A percentile compares a stretch with the other conserved stretches of the same genome.
Evolutionary conservation across 2,113 vertebrate genomes (phyloP).

Genomic region (Muntiacus reevesi): DNA sequence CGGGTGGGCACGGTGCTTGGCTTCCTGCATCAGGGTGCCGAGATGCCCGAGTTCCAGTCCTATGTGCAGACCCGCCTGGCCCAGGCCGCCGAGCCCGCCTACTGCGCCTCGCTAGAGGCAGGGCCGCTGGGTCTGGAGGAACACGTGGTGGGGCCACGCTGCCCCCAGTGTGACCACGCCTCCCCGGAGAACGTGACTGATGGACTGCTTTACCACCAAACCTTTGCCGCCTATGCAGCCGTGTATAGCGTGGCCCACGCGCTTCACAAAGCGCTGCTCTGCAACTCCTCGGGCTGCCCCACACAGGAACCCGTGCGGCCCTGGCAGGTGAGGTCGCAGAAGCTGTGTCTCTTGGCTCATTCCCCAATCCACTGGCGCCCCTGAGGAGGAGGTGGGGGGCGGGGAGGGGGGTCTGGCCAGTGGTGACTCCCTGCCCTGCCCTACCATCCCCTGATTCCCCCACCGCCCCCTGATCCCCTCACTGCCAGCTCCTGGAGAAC

Average conservation of each 20-base stretch:
- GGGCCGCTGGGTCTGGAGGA: constrained; percentile 55
- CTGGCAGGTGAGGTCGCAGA: constrained; percentile 83
- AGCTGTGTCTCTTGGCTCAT: too few relatives aligned
- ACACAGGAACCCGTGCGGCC: constrained; percentile 3
- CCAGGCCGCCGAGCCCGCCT: constrained; percentile 31
- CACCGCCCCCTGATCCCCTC: neutral
- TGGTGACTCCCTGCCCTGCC: neutral
- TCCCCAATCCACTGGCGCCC: rapidly evolving
- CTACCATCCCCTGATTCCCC: rapidly evolving
- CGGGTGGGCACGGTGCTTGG: constrained; percentile 86
- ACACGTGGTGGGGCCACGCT: neutral
- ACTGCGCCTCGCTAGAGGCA: constrained; percentile 68
- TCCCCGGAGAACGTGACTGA: constrained; percentile 65
- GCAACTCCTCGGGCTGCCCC: constrained; percentile 21
- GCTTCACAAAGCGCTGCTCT: constrained; percentile 83
- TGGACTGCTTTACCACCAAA: neutral
- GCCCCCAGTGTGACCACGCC: constrained; percentile 55
- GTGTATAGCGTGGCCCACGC: constrained; percentile 87
- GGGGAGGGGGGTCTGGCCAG: neutral
- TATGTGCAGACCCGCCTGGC: constrained; percentile 15
- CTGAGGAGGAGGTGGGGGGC: rapidly evolving
- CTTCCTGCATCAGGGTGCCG: constrained; percentile 41
- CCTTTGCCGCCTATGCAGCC: constrained; percentile 84
- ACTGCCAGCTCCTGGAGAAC: constrained; percentile 79
- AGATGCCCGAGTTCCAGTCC: neutral